Conservation (phyloP, 1,140 invertebrate genomes). For the Telenomus remus region DNA sequence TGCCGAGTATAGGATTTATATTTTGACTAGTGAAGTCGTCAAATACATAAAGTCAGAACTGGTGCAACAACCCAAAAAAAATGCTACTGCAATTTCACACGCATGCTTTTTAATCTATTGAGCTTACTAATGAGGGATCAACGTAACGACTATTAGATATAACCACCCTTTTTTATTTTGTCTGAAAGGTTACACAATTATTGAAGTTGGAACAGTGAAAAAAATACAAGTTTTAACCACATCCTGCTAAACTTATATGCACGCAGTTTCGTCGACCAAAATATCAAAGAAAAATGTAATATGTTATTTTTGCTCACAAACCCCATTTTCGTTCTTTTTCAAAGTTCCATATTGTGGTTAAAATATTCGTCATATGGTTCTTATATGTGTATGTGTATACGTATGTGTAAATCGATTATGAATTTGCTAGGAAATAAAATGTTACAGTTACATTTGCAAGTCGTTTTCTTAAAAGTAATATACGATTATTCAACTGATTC, state of each 20-base stretch:
- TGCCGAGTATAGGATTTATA: too few relatives aligned
- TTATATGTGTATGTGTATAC: slow-evolving; percentile 22
- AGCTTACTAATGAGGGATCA: too few relatives aligned
- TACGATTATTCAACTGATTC: too few relatives aligned
- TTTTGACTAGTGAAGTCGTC: slow-evolving; percentile 56
- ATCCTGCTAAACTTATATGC: slow-evolving; percentile 21
- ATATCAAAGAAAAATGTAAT: slow-evolving; percentile 29
- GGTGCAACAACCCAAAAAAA: slow-evolving; percentile 65
- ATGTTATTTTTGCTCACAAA: slow-evolving; percentile 44
- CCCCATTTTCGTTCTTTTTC: slow-evolving; percentile 34
- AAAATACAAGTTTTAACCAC: slow-evolving; percentile 14
- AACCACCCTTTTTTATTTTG: too few relatives aligned
- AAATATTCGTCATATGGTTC: slow-evolving; percentile 49
- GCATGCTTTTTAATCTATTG: slow-evolving; percentile 41
- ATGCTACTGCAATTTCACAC: slow-evolving; percentile 62
- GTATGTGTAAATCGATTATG: too few relatives aligned
- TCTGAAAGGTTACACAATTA: too few relatives aligned
- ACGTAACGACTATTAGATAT: too few relatives aligned
- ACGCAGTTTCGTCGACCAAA: slow-evolving; percentile 44
- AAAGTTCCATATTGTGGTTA: slow-evolving; percentile 38
- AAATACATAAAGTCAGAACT: slow-evolving; percentile 68
- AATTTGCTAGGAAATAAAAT: too few relatives aligned
- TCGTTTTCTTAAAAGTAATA: too few relatives aligned
- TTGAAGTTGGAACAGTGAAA: slow-evolving; percentile 29
- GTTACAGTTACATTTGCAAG: too few relatives aligned